These are phyloP conservation scores for Acanthoscelides obtectus DNA, from an alignment of 2,888 invertebrate species.

Conservation along the genomic window DNA sequence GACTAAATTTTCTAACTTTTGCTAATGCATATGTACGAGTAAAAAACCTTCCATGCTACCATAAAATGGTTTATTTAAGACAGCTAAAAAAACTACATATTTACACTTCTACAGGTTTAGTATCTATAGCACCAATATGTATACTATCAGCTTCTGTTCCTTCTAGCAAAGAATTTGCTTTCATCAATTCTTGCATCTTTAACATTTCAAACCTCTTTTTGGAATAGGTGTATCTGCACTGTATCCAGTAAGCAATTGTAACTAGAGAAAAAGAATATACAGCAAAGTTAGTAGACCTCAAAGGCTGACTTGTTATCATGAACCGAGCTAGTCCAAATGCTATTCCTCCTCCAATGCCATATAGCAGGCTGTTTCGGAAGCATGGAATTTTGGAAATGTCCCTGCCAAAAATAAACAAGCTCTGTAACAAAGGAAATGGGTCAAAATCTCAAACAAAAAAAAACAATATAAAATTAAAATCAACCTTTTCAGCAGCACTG, in stretches of 20 bases:
- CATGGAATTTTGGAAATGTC: constrained; percentile 75
- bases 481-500: background rate
- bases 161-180: constrained; percentile 58
- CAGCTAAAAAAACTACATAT: background rate
- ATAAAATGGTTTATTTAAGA: background rate
- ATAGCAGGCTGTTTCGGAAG: constrained; percentile 71
- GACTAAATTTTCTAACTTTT: too few species aligned
- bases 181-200: constrained; percentile 58
- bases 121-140: background rate
- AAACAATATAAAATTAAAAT: constrained; percentile 9
- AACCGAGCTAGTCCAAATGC: constrained; percentile 64
- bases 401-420: constrained; percentile 62
- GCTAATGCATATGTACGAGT: too few species aligned
- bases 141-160: constrained; percentile 48
- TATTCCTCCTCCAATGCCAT: constrained; percentile 68
- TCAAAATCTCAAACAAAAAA: background rate
- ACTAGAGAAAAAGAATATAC: constrained; percentile 61
- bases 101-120: background rate
- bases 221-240: constrained; percentile 67
- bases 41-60: too few species aligned
- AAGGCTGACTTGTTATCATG: constrained; percentile 66
- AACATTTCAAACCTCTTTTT: constrained; percentile 60
- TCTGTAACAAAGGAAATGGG: constrained; percentile 45
- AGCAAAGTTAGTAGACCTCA: constrained; percentile 60
- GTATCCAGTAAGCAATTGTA: constrained; percentile 65